Conservation (phyloP, 2,888 invertebrate genomes). For the Polydrusus cervinus region DNA sequence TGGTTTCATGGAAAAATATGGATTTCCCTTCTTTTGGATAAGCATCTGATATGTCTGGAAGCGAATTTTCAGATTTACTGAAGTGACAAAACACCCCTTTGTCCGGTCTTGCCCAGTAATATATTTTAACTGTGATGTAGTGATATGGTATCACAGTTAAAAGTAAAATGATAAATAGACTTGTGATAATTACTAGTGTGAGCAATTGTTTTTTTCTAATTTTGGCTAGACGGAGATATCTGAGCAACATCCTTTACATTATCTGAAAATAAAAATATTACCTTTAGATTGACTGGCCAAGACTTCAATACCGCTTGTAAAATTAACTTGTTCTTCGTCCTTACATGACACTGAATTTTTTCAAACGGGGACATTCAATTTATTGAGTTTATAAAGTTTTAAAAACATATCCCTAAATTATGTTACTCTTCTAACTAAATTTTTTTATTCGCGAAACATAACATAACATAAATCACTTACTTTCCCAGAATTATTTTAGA, state of each 20-base stretch:
- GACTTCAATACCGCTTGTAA: no score
- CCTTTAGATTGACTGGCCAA: no score
- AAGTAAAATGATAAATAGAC: conserved; percentile 14
- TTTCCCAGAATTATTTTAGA: no score
- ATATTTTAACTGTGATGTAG: conserved; percentile 35
- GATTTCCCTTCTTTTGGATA: conserved; percentile 68
- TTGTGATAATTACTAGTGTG: conserved; percentile 11
- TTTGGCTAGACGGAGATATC: conserved; percentile 28
- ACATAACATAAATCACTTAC: no score
- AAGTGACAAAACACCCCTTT: conserved; percentile 49
- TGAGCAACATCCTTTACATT: conserved; percentile 33
- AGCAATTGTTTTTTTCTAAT: conserved; percentile 33
- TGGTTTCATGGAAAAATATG: conserved; percentile 82
- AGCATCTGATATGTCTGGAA: conserved; percentile 65
- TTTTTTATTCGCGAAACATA: no score
- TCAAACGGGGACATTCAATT: no score
- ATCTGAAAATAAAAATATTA: conserved; percentile 23
- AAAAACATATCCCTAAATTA: no score
- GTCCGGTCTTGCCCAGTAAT: conserved; percentile 50
- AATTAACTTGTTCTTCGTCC: no score
- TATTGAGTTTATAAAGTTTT: no score
- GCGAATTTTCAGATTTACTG: conserved; percentile 49
- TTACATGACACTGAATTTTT: no score
- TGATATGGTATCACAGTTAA: conserved; percentile 28
- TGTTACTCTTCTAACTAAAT: no score